phyloP scores from a whole-genome alignment of 2,888 invertebrate genomes.

The Leistus spinibarbis region DNA sequence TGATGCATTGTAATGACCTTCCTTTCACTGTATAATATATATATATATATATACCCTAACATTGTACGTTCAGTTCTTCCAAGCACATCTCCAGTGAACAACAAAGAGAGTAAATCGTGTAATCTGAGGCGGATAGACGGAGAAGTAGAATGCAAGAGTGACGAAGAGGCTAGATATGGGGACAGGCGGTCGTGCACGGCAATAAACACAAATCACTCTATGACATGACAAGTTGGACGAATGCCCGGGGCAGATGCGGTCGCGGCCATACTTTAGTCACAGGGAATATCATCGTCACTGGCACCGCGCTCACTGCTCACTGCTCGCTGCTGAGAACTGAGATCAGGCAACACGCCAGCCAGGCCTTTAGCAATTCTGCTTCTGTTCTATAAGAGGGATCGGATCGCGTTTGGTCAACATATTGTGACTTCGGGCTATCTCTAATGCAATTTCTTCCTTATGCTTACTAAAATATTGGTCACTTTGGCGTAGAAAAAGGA shows the following conservation, averaged over 20 bases:
- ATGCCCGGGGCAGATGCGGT: not conserved
- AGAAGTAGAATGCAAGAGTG: not conserved
- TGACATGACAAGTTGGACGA: conserved; percentile 19
- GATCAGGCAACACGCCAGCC: not conserved
- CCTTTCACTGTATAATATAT: conserved; percentile 10
- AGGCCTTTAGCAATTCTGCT: not conserved
- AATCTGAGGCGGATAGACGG: not conserved
- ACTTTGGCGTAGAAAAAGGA: not conserved
- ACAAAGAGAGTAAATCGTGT: not conserved
- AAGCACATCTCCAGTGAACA: not conserved
- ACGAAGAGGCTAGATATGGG: not conserved
- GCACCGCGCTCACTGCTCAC: too few species aligned
- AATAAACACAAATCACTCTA: conserved; percentile 24
- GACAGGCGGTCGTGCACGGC: conserved; percentile 8
- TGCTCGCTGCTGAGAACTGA: not conserved
- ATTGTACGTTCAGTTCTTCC: too few species aligned
- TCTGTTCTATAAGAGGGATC: too few species aligned
- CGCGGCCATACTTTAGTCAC: not conserved
- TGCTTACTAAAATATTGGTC: too few species aligned
- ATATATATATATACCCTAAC: too few species aligned
- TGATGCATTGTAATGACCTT: not conserved
- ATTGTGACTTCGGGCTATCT: too few species aligned
- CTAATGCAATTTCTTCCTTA: too few species aligned
- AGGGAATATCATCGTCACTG: too few species aligned
- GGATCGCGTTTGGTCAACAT: too few species aligned